A percentile compares a stretch with the other conserved stretches of the same genome.
Conservation (phyloP, 2,888 invertebrate genomes). For the Biston stratarius region DNA sequence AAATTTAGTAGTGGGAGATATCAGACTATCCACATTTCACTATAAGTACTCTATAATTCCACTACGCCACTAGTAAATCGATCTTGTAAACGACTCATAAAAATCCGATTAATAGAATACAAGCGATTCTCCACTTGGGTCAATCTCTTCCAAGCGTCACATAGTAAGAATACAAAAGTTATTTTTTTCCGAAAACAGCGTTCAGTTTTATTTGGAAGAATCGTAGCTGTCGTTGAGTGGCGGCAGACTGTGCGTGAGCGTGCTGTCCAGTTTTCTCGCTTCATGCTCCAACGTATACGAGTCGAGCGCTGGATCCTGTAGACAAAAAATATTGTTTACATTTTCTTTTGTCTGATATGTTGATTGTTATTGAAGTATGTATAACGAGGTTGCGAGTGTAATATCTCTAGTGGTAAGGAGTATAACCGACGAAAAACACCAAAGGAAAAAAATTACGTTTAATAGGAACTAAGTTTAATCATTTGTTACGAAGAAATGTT, state of each 20-base stretch:
- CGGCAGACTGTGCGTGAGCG: slow-evolving; percentile 87
- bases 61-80: no score
- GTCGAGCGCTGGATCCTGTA: slow-evolving; percentile 93
- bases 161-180: not conserved
- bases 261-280: slow-evolving; percentile 90
- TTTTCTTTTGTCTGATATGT: not conserved
- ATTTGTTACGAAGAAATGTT: not conserved
- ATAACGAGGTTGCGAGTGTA: not conserved
- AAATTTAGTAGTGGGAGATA: not conserved
- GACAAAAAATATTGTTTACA: slow-evolving; percentile 41
- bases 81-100: no score
- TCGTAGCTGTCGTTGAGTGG: slow-evolving; percentile 84
- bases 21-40: not conserved
- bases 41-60: not conserved
- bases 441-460: no score
- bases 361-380: no score
- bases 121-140: no score
- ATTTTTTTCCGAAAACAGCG: slow-evolving; percentile 14
- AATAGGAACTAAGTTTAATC: no score
- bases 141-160: not conserved
- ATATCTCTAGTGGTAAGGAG: no score
- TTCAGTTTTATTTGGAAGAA: slow-evolving; percentile 74
- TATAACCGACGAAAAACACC: no score
- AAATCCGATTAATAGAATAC: no score
- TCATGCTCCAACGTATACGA: slow-evolving; percentile 96